Conservation (phyloP, 1,140 invertebrate genomes). For the Melanaphis sacchari region DNA sequence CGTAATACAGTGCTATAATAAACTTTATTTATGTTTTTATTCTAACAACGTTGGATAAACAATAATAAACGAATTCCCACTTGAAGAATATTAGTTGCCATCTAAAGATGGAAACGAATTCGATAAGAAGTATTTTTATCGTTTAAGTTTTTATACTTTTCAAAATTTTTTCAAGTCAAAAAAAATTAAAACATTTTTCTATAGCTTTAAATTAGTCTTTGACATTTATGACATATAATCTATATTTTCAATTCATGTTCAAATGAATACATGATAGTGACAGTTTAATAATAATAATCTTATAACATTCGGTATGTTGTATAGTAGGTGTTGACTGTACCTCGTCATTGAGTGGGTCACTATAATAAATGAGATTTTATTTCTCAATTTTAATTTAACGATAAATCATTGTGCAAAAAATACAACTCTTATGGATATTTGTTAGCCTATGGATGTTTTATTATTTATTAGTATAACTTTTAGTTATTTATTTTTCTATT, state of each 20-base stretch:
- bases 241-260: background rate
- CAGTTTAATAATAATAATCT: background rate
- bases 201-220: background rate
- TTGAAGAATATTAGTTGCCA: background rate
- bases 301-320: background rate
- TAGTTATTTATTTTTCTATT: background rate
- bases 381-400: background rate
- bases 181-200: background rate
- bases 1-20: background rate
- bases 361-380: background rate
- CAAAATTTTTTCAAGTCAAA: background rate
- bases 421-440: background rate
- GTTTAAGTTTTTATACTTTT: background rate
- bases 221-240: background rate
- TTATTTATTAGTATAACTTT: background rate
- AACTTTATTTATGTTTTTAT: conserved; percentile 16
- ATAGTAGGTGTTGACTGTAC: background rate
- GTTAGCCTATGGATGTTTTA: background rate
- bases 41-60: background rate
- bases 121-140: background rate
- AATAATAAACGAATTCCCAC: conserved; percentile 6
- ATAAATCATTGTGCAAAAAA: background rate
- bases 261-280: background rate
- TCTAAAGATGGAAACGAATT: background rate
- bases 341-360: background rate